Conservation (phyloP, 2,113 vertebrate species). For the Erinaceus europaeus region DNA sequence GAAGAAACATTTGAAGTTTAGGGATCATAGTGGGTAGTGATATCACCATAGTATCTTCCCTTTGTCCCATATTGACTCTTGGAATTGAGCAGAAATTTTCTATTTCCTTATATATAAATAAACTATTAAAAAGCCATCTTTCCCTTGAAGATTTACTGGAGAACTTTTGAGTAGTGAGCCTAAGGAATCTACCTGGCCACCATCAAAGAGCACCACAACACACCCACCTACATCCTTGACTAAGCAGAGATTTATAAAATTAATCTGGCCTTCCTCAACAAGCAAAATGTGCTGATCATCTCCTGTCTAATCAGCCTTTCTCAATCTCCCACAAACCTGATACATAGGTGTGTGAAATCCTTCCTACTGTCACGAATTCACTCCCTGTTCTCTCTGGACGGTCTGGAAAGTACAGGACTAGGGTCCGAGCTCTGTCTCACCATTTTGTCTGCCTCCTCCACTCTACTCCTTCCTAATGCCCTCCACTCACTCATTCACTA, state of each 20-base stretch:
- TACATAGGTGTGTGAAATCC: neutral
- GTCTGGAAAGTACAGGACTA: neutral
- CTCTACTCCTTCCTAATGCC: neutral
- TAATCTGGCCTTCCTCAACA: constrained; percentile 21
- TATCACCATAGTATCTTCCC: neutral
- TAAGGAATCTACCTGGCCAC: neutral
- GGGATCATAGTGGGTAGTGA: neutral
- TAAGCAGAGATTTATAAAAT: constrained; percentile 9
- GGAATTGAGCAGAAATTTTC: constrained; percentile 4
- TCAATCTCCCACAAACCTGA: constrained; percentile 12
- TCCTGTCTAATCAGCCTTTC: constrained; percentile 31
- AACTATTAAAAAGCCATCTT: neutral
- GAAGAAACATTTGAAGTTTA: neutral
- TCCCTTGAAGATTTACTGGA: neutral
- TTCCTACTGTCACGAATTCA: constrained; percentile 10
- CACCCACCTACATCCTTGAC: neutral
- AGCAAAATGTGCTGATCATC: constrained; percentile 32
- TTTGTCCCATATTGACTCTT: constrained; percentile 11
- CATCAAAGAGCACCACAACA: constrained; percentile 7
- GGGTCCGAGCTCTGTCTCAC: neutral
- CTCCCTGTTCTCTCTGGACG: neutral
- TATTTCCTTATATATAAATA: neutral
- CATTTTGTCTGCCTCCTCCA: neutral
- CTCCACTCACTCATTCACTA: neutral
- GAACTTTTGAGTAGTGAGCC: neutral